Percentiles rank a stretch among this genome's conserved stretches.
Evolutionary conservation across 1,140 invertebrate genomes (phyloP).

Genomic region (Rhopalosiphum maidis): DNA sequence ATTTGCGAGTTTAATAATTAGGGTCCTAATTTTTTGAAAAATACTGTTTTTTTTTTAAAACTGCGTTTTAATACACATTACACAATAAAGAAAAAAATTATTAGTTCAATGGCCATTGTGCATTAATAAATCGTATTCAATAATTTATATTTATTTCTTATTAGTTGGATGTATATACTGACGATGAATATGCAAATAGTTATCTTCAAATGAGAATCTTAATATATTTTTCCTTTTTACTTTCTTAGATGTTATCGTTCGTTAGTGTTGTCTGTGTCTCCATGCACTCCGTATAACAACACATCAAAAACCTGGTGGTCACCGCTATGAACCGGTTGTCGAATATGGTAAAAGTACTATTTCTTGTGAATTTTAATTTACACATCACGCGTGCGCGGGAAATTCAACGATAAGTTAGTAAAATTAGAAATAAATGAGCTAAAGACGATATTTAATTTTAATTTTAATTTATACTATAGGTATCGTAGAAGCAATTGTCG

Average conservation of each 20-base stretch:
- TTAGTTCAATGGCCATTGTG: background rate
- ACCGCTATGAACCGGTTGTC: slow-evolving; percentile 30
- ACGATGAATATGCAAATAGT: slow-evolving; percentile 10
- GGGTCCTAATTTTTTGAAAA: background rate
- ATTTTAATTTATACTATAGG: background rate
- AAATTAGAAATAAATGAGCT: background rate
- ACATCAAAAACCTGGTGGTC: slow-evolving; percentile 2
- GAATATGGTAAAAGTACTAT: slow-evolving; percentile 11
- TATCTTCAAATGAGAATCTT: background rate
- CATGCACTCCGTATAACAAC: background rate
- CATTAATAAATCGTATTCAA: background rate
- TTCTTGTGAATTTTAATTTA: slow-evolving; percentile 12
- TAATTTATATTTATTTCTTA: slow-evolving; percentile 4
- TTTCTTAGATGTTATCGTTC: slow-evolving; percentile 39
- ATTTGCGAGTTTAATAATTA: background rate
- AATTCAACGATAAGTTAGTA: slow-evolving; percentile 21
- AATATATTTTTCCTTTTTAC: background rate
- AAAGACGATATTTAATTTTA: slow-evolving; percentile 6
- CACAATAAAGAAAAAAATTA: background rate
- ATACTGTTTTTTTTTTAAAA: background rate
- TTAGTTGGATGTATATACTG: background rate
- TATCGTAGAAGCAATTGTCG: background rate
- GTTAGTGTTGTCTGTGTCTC: slow-evolving; percentile 19
- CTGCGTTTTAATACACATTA: background rate
- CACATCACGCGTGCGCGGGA: background rate